A percentile compares a stretch with the other conserved stretches of the same genome.
These are phyloP conservation scores for Aspidapion aeneum DNA, from an alignment of 2,888 invertebrate species.

Conservation along the genomic window DNA sequence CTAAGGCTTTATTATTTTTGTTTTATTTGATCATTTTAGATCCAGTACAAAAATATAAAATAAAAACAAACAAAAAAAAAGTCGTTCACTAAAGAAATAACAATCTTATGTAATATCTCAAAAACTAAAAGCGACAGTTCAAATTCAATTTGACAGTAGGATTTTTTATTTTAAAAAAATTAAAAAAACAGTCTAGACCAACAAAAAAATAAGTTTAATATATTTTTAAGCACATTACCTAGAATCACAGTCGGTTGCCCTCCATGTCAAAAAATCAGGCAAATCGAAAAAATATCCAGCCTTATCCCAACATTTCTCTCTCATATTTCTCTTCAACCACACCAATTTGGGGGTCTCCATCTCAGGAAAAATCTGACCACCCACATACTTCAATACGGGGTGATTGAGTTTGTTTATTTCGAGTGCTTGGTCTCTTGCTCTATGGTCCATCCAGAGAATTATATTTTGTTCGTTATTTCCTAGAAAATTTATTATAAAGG, in stretches of 20 bases:
- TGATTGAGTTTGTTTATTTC: slow-evolving; percentile 75
- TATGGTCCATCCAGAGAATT: slow-evolving; percentile 91
- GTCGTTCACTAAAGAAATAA: no score
- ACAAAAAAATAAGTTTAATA: no score
- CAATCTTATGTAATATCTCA: no score
- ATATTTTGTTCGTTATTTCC: slow-evolving; percentile 73
- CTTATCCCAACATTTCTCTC: slow-evolving; percentile 60
- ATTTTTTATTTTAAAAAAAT: no score
- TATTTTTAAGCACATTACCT: slow-evolving; percentile 48
- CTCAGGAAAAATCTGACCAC: slow-evolving; percentile 91
- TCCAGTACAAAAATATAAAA: no score
- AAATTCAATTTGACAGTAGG: no score
- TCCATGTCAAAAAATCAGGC: slow-evolving; percentile 93
- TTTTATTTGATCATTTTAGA: no score
- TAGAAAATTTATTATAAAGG: slow-evolving; percentile 39
- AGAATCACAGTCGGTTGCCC: slow-evolving; percentile 71
- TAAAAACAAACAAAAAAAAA: no score
- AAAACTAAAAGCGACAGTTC: no score
- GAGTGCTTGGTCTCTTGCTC: slow-evolving; percentile 76
- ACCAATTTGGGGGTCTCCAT: slow-evolving; percentile 94
- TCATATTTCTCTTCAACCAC: slow-evolving; percentile 81
- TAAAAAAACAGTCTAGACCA: no score
- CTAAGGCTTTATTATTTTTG: no score
- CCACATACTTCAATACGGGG: slow-evolving; percentile 77
- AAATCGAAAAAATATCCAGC: slow-evolving; percentile 83